Percentiles rank a stretch among this genome's conserved stretches.
phyloP scores from a whole-genome alignment of 2,888 invertebrate genomes.

The Agrilus biguttatus region DNA sequence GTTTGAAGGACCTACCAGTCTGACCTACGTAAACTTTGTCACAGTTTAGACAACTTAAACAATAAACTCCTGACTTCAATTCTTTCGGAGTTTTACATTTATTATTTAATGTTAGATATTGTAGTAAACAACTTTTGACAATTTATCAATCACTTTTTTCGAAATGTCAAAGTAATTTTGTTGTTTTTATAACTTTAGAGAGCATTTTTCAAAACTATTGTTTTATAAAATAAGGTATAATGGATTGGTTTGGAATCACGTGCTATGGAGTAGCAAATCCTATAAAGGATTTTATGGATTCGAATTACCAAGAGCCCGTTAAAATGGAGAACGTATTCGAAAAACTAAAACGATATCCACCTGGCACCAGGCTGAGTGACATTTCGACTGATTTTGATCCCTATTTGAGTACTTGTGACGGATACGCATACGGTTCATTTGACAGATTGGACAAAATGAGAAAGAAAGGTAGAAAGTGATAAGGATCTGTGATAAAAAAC shows the following conservation, averaged over 20 bases:
- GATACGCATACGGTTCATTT: slow-evolving; percentile 38
- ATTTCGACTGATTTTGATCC: slow-evolving; percentile 29
- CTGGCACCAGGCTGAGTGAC: slow-evolving; percentile 13
- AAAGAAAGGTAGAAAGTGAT: slow-evolving; percentile 26
- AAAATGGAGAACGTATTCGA: not conserved
- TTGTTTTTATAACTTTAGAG: too few relatives aligned
- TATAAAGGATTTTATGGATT: slow-evolving; percentile 32
- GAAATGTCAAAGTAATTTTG: too few relatives aligned
- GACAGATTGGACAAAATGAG: slow-evolving; percentile 36
- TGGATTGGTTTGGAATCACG: slow-evolving; percentile 42
- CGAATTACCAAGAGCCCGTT: slow-evolving; percentile 34
- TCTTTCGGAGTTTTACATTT: too few relatives aligned
- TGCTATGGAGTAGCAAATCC: slow-evolving; percentile 36
- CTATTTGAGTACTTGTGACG: slow-evolving; percentile 38
- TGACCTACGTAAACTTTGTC: too few relatives aligned
- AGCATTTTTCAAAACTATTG: too few relatives aligned
- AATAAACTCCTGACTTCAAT: too few relatives aligned
- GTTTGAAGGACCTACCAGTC: too few relatives aligned
- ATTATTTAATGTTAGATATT: too few relatives aligned
- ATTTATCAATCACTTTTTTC: too few relatives aligned
- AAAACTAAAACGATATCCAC: not conserved
- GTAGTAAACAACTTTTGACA: too few relatives aligned
- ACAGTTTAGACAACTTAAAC: too few relatives aligned
- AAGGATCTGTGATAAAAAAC: too few relatives aligned
- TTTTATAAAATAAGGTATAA: slow-evolving; percentile 10